A percentile compares a stretch with the other conserved stretches of the same genome.
These are phyloP conservation scores for Malacosoma neustria DNA, from an alignment of 2,888 invertebrate genomes.

Conservation along the genomic window DNA sequence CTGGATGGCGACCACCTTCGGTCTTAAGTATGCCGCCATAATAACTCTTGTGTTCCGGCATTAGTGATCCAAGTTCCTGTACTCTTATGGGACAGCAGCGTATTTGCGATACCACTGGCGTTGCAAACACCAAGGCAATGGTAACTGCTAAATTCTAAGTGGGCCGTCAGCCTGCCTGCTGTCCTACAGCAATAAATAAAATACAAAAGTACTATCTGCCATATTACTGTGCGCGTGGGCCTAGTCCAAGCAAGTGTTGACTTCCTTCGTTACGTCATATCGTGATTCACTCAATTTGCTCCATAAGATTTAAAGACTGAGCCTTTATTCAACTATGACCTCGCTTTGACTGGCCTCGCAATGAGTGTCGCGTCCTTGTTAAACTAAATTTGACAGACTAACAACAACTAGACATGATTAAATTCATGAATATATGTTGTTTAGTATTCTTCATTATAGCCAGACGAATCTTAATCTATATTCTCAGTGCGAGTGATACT, in stretches of 20 bases:
- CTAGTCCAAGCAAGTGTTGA: constrained; percentile 49
- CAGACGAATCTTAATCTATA: no score
- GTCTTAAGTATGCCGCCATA: no score
- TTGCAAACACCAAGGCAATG: no score
- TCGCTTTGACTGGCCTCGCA: constrained; percentile 22
- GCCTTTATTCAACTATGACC: constrained; percentile 39
- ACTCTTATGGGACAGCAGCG: no score
- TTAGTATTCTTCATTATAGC: no score
- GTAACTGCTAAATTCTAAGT: no score
- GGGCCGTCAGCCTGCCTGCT: no score
- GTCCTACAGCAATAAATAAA: constrained; percentile 41
- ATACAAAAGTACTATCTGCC: constrained; percentile 31
- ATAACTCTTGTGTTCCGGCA: no score
- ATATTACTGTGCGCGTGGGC: constrained; percentile 48
- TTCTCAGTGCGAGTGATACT: no score
- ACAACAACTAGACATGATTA: constrained; percentile 14
- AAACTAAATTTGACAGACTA: constrained; percentile 24
- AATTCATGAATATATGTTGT: constrained; percentile 20
- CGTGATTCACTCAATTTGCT: constrained; percentile 54
- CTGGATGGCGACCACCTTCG: no score
- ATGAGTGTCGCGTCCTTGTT: constrained; percentile 32
- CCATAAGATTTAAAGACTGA: constrained; percentile 35
- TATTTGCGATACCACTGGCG: no score
- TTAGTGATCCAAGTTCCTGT: no score
- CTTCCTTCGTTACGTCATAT: constrained; percentile 67